Base-by-base conservation (phyloP, 2,797 vertebrate species). In the Todus mexicanus region DNA sequence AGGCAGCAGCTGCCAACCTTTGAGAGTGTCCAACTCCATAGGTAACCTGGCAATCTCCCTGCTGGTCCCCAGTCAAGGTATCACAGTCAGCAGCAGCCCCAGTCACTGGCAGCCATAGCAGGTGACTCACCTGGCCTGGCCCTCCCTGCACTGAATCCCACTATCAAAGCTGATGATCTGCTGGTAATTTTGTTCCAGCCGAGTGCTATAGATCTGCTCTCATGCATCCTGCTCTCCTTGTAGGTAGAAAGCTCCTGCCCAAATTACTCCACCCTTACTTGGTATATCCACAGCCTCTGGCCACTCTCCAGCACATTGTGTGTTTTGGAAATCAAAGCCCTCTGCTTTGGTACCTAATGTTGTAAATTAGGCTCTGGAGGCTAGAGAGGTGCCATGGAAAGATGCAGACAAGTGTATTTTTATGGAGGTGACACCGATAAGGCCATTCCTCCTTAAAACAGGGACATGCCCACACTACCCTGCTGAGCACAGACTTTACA, bases 161-260 rank as follows among this genome's bases (percentile, higher is more conserved):
- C 74, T 94, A 93, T 97, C 92, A 9, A 38, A n/a, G 48, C 78
- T 95, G 91, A 95, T 96, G 95, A 96, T 95, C 95, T 90, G 84
- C 33, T 1, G 27, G 86, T 73, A 92, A 87, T 73, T 93, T 95
- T 78, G 66, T 66, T 93, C 93, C 43, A 60, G 80, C 87, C 80
- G 91, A 87, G 84, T 51, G 48, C 94, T 95, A 83, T 73, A 92
- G 96, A 83, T 94, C 89, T 96, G 85, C 95, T 96, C 57, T 96
- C 74, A 95, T 31, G 59, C 91, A 95, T 80, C 73, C 87, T 90
- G 71, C 70, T 93, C 90, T 77, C 94, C 95, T 96, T 94, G 80
- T 92, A 95, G 95, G 97, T 94, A 59, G 82, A 95, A 91, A 95
- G 81, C 91, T 96, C 95, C 93, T 92, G 47, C 29, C 87, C 81